These are phyloP conservation scores for Eumeta japonica DNA, from an alignment of 1,140 invertebrate species.

Conservation along the genomic window DNA sequence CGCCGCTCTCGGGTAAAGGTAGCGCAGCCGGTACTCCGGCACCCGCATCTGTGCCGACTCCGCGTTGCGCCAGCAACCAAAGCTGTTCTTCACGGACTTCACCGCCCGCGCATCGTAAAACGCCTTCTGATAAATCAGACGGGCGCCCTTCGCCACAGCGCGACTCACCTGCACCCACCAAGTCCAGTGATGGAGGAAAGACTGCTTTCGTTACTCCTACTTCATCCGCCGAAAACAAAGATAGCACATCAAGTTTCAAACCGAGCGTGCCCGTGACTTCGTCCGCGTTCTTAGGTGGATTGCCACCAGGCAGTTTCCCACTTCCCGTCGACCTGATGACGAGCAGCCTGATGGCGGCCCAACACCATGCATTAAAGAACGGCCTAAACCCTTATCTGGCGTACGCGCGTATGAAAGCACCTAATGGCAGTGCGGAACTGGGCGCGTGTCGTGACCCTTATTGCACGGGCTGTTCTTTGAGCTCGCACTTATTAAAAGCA, in stretches of 20 bases:
- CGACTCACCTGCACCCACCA: slow-evolving; percentile 36
- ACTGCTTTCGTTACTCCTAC: slow-evolving; percentile 55
- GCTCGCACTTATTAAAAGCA: slow-evolving; percentile 72
- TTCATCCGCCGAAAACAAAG: slow-evolving; percentile 64
- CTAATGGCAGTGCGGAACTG: slow-evolving; percentile 56
- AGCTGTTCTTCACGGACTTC: slow-evolving; percentile 63
- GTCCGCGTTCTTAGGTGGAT: slow-evolving; percentile 57
- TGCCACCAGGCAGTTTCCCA: slow-evolving; percentile 59
- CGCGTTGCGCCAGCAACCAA: slow-evolving; percentile 63
- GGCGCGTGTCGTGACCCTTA: slow-evolving; percentile 87
- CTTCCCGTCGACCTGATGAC: slow-evolving; percentile 72
- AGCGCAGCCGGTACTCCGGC: slow-evolving; percentile 48
- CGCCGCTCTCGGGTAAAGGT: slow-evolving; percentile 55
- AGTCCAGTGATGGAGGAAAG: slow-evolving; percentile 30
- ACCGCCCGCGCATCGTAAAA: slow-evolving; percentile 52
- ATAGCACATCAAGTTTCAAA: slow-evolving; percentile 66
- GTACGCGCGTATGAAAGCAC: slow-evolving; percentile 70
- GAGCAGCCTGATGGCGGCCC: slow-evolving; percentile 69
- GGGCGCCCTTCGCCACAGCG: slow-evolving; percentile 52
- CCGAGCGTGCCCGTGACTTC: slow-evolving; percentile 58
- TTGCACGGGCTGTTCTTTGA: slow-evolving; percentile 86
- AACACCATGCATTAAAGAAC: slow-evolving; percentile 68
- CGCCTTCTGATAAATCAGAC: slow-evolving; percentile 52
- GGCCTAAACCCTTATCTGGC: slow-evolving; percentile 70
- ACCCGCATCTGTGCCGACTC: slow-evolving; percentile 29